Conservation (phyloP, 1,140 invertebrate genomes). For the Adelges cooleyi region DNA sequence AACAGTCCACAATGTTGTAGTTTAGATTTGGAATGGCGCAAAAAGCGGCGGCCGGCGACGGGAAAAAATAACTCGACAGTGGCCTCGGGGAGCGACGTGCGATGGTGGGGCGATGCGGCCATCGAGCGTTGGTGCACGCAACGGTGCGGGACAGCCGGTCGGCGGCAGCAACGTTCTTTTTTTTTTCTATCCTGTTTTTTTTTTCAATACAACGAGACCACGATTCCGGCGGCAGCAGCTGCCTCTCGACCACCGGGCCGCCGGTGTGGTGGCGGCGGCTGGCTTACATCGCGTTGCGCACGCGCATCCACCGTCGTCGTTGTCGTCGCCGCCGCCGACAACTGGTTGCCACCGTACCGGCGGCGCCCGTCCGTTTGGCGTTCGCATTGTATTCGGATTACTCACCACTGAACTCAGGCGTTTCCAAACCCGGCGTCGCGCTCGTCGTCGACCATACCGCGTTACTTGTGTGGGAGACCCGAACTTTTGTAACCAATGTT, state of each 20-base stretch:
- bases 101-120: too few species aligned
- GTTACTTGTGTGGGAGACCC: not conserved
- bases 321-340: not conserved
- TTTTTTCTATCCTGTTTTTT: not conserved
- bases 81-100: too few species aligned
- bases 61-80: too few species aligned
- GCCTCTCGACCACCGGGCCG: not conserved
- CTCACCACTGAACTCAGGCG: conserved; percentile 6
- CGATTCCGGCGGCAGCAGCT: not conserved
- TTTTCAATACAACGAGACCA: not conserved
- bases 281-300: conserved; percentile 8
- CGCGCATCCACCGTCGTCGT: not conserved
- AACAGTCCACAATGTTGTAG: too few species aligned
- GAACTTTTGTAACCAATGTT: too few species aligned
- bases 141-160: too few species aligned
- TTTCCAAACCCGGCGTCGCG: not conserved
- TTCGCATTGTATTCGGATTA: conserved; percentile 24
- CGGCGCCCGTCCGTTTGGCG: not conserved
- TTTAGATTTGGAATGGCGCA: too few species aligned
- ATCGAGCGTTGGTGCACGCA: not conserved
- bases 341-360: not conserved
- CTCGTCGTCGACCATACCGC: not conserved
- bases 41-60: too few species aligned
- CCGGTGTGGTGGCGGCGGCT: not conserved
- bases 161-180: not conserved